Conservation (phyloP, 2,888 invertebrate genomes). For the Bibio marci region DNA sequence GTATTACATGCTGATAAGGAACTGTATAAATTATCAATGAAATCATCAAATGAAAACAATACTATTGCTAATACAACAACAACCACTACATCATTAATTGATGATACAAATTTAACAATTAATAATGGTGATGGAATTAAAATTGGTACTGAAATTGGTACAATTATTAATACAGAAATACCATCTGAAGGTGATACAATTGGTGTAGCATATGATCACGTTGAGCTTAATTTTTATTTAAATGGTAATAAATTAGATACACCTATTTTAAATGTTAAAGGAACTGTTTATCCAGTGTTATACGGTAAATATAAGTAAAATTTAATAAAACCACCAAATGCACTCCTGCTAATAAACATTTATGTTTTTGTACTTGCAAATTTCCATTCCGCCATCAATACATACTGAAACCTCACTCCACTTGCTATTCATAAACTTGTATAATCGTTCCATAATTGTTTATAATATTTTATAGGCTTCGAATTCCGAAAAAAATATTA, state of each 20-base stretch:
- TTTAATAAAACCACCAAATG: too few relatives aligned
- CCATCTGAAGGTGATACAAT: conserved; percentile 88
- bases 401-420: too few relatives aligned
- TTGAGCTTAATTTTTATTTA: conserved; percentile 84
- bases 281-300: conserved; percentile 78
- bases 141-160: conserved; percentile 14
- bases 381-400: too few relatives aligned
- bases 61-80: conserved; percentile 3
- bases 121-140: too few relatives aligned
- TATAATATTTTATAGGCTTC: not conserved
- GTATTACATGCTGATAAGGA: conserved; percentile 72
- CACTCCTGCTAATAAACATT: too few relatives aligned
- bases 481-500: conserved; percentile 4
- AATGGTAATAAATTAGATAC: conserved; percentile 80
- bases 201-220: conserved; percentile 90
- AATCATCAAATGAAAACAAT: conserved; percentile 21
- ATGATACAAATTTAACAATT: too few relatives aligned
- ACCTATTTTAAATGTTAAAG: conserved; percentile 75
- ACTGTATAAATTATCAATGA: conserved; percentile 21
- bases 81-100: not conserved
- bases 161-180: conserved; percentile 29
- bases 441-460: too few relatives aligned
- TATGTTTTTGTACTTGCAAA: too few relatives aligned
- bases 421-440: too few relatives aligned
- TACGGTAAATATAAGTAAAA: conserved; percentile 49